Evolutionary conservation across 2,113 vertebrate species (phyloP).

Genomic region (Pelobates fuscus): DNA sequence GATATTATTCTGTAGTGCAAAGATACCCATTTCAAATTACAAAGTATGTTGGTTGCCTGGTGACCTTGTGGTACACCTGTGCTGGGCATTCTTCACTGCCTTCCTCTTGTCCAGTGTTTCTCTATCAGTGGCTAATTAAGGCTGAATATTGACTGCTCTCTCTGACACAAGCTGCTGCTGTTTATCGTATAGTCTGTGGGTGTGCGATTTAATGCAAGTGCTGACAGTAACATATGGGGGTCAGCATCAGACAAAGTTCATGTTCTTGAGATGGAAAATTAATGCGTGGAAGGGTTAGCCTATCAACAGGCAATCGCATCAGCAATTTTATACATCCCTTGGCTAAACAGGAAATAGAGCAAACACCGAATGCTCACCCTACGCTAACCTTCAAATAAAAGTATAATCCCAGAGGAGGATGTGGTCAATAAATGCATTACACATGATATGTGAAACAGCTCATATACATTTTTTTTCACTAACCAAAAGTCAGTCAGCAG

Average conservation of each 20-base stretch:
- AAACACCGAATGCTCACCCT: no score
- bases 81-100: slow-evolving; percentile 10
- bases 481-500: no score
- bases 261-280: not conserved
- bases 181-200: slow-evolving; percentile 27
- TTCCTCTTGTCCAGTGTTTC: slow-evolving; percentile 2
- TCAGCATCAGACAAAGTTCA: slow-evolving; percentile 4
- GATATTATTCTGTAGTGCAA: no score
- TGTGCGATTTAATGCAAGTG: slow-evolving; percentile 11
- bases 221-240: slow-evolving; percentile 2
- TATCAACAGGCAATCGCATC: not conserved
- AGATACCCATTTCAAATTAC: no score
- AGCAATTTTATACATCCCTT: not conserved
- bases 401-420: no score
- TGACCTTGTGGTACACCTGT: slow-evolving; percentile 16
- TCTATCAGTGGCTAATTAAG: slow-evolving; percentile 9
- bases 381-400: no score
- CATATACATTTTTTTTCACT: no score
- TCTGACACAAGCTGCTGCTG: slow-evolving; percentile 16
- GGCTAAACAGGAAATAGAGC: not conserved
- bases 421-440: no score
- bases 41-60: no score
- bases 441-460: no score
- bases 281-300: not conserved
- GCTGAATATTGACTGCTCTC: slow-evolving; percentile 20